A percentile compares a stretch with the other conserved stretches of the same genome.
Evolutionary conservation across 1,140 invertebrate genomes (phyloP).

Genomic region (Drosophila ogumai): DNA sequence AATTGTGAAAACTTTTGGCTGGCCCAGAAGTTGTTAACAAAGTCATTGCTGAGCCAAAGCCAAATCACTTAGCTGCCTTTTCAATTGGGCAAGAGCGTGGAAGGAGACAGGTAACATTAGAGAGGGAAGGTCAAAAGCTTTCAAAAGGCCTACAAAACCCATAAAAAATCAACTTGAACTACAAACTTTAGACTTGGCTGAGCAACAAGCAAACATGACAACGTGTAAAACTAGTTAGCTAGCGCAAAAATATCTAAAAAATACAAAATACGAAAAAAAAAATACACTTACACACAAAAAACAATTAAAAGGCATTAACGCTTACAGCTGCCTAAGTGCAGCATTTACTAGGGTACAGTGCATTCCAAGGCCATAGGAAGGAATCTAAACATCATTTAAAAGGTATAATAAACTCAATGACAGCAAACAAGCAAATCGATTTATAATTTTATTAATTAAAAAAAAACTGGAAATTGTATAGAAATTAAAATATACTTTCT

Average conservation of each 20-base stretch:
- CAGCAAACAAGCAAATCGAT: background rate
- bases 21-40: conserved; percentile 59
- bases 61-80: conserved; percentile 68
- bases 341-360: conserved; percentile 44
- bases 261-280: conserved; percentile 5
- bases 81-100: conserved; percentile 28
- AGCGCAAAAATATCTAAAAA: conserved; percentile 49
- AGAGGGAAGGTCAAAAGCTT: conserved; percentile 69
- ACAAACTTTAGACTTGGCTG: conserved; percentile 77
- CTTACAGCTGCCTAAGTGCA: conserved; percentile 77
- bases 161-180: conserved; percentile 69
- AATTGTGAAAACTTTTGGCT: conserved; percentile 61
- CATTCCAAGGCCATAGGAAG: conserved; percentile 19
- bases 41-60: conserved; percentile 65
- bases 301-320: conserved; percentile 79
- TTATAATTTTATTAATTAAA: background rate
- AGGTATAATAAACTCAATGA: background rate
- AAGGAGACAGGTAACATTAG: conserved; percentile 7
- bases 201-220: conserved; percentile 55
- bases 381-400: background rate
- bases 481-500: background rate
- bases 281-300: conserved; percentile 40
- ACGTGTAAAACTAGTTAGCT: conserved; percentile 78
- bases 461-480: background rate
- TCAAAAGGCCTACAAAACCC: conserved; percentile 70